A percentile compares a stretch with the other conserved stretches of the same genome.
Evolutionary conservation across 37 sponge, comb jelly and placozoan species (phyloP).

Genomic region (Beroe forskalii): DNA sequence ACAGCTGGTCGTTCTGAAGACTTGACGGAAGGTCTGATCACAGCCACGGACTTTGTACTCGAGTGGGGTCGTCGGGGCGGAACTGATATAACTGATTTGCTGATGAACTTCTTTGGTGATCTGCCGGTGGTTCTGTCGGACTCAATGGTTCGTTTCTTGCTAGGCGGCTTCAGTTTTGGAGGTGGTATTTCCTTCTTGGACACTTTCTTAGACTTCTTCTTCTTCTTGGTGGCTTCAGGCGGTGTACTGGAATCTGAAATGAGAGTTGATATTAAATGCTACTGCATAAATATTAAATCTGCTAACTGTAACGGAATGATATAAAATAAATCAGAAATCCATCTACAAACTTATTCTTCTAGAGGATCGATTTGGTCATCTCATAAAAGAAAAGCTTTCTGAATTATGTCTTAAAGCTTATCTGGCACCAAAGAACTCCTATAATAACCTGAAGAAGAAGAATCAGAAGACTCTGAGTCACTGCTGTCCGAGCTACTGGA

Average conservation of each 20-base stretch:
- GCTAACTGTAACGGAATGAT: too few species aligned
- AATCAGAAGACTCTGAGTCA: conserved; percentile 1
- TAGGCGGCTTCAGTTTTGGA: too few species aligned
- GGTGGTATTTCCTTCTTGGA: background rate
- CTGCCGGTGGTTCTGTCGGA: background rate
- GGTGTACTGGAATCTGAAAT: background rate
- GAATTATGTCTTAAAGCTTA: too few species aligned
- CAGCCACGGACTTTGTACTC: background rate
- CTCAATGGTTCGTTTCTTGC: background rate
- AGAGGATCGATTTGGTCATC: too few species aligned
- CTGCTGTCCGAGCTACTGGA: conserved; percentile 12
- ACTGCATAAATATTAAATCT: too few species aligned
- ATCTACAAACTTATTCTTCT: too few species aligned
- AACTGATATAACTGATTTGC: background rate
- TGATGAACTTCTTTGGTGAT: background rate
- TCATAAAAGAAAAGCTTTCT: too few species aligned
- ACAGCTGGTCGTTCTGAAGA: background rate
- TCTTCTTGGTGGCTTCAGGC: background rate
- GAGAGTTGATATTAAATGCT: too few species aligned
- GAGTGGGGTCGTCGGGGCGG: background rate
- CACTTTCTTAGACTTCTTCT: background rate
- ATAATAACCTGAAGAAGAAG: conserved; percentile 41
- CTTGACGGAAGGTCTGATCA: background rate
- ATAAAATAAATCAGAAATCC: too few species aligned
- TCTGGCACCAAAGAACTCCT: too few species aligned